Evolutionary conservation across 2,113 vertebrate species (phyloP), one percentile per base, ranked within the genome.

Genomic region (Macquaria ambigua): DNA sequence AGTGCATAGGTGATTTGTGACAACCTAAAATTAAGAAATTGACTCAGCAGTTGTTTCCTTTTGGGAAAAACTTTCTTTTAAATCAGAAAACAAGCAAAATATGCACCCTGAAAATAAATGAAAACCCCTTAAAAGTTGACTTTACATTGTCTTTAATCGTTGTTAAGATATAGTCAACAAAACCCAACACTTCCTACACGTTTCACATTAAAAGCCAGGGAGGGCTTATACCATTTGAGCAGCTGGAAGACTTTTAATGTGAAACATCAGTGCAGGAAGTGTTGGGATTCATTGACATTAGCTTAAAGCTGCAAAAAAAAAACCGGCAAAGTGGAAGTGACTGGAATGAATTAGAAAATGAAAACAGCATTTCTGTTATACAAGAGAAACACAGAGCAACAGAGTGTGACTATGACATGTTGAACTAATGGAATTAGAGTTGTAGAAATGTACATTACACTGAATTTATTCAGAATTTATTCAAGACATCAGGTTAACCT

Each of bases 171-270:
- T 14, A 31, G 28, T 21, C 16, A 34, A 37, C 28, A 20, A 11
- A 66, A 76, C 2, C 12, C 12, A 18, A 64, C 15, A 41, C 23
- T 41, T 56, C 18, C 18, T 43, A n/a, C 37, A 46, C 48, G 48
- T 72, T 64, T 55, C 59, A 46, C n/a, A 46, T 55, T 64, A 53
- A 71, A 63, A 69, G 31, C 43, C 16, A 58, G 12, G 10, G 56
- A 16, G 8, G 20, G 18, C 4, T 48, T 6, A 20, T 5, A 1
- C 1, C 25, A 4, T 20, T 4, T 52, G 2, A 53, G 8, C 28
- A n/a, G 50, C 52, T 72, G 31, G 12, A 8, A 5, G 23, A 56
- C 46, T 18, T 16, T 43, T 48, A 48, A 48, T 15, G 46, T 37
- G 20, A 31, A 6, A 28, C 50, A 72, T 55, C 28, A 3, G 37